Percentiles rank a stretch among this genome's conserved stretches.
phyloP scores from a whole-genome alignment of 2,888 invertebrate species.

The Meganola albula region DNA sequence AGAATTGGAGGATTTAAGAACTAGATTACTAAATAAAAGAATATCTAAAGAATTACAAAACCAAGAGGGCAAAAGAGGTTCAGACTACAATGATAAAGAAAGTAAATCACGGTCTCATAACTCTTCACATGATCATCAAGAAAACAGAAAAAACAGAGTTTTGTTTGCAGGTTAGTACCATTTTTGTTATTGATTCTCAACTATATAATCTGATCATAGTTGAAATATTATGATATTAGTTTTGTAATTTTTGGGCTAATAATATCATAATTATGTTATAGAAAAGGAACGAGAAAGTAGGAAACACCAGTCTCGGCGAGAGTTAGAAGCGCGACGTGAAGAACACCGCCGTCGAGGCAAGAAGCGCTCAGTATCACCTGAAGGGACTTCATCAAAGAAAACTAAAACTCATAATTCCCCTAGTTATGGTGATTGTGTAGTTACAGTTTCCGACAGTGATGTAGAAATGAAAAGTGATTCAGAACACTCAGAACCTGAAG shows the following conservation, averaged over 20 bases:
- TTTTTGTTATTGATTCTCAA: no score
- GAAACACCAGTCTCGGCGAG: slow-evolving; percentile 84
- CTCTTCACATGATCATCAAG: slow-evolving; percentile 66
- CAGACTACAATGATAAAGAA: slow-evolving; percentile 68
- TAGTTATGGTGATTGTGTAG: slow-evolving; percentile 59
- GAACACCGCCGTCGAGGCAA: slow-evolving; percentile 70
- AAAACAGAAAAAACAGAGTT: slow-evolving; percentile 81
- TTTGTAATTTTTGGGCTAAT: no score
- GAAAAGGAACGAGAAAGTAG: slow-evolving; percentile 87
- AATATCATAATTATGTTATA: slow-evolving; percentile 25
- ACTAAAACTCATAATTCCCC: slow-evolving; percentile 55
- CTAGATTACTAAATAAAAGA: slow-evolving; percentile 83
- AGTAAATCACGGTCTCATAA: slow-evolving; percentile 52
- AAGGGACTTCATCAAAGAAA: slow-evolving; percentile 52
- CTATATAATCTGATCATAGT: no score
- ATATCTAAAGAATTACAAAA: slow-evolving; percentile 81
- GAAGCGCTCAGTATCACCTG: slow-evolving; percentile 58
- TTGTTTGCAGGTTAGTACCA: slow-evolving; percentile 81
- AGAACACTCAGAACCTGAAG: slow-evolving; percentile 59
- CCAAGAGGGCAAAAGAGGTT: slow-evolving; percentile 56
- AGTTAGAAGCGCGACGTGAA: slow-evolving; percentile 84
- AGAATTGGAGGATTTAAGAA: slow-evolving; percentile 86
- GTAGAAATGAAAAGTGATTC: slow-evolving; percentile 68
- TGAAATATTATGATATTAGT: no score
- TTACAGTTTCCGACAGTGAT: slow-evolving; percentile 71